phyloP scores from a whole-genome alignment of 2,888 invertebrate species.

The Drosophila ustulata region DNA sequence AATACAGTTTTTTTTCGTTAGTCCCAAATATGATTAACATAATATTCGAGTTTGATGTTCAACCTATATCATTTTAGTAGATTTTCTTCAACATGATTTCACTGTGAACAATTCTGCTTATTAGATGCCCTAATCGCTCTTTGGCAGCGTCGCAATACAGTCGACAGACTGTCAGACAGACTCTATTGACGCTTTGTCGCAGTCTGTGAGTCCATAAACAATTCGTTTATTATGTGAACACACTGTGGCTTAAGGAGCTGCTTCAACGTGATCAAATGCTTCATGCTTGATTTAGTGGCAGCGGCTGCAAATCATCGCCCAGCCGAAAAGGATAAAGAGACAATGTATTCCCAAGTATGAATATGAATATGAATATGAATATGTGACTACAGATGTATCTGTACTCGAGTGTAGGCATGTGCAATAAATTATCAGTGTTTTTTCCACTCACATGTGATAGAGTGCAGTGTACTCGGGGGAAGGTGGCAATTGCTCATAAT shows the following conservation, averaged over 20 bases:
- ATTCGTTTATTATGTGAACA: slow-evolving; percentile 79
- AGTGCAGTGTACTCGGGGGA: slow-evolving; percentile 30
- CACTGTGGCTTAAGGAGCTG: slow-evolving; percentile 55
- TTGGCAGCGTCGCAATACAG: slow-evolving; percentile 45
- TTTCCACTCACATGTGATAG: slow-evolving; percentile 13
- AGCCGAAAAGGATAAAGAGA: slow-evolving; percentile 58
- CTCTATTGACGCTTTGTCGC: slow-evolving; percentile 42
- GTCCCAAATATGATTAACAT: too few relatives aligned
- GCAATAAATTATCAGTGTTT: slow-evolving; percentile 80
- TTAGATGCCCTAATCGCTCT: not conserved
- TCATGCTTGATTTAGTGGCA: slow-evolving; percentile 82
- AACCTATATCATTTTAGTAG: too few relatives aligned
- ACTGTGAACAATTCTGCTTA: not conserved
- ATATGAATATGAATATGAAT: slow-evolving; percentile 65
- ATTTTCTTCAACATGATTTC: too few relatives aligned
- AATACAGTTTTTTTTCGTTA: too few relatives aligned
- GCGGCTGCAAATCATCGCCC: slow-evolving; percentile 84
- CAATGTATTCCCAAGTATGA: slow-evolving; percentile 25
- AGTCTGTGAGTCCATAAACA: slow-evolving; percentile 71
- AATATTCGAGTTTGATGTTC: too few relatives aligned
- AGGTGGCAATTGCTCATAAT: slow-evolving; percentile 80
- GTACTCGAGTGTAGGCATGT: slow-evolving; percentile 79
- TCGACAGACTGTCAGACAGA: slow-evolving; percentile 19
- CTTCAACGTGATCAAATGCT: slow-evolving; percentile 74
- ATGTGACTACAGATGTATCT: slow-evolving; percentile 29